A percentile compares a stretch with the other conserved stretches of the same genome.
Conservation (phyloP, 2,113 vertebrate genomes). For the Psettodes erumei region DNA sequence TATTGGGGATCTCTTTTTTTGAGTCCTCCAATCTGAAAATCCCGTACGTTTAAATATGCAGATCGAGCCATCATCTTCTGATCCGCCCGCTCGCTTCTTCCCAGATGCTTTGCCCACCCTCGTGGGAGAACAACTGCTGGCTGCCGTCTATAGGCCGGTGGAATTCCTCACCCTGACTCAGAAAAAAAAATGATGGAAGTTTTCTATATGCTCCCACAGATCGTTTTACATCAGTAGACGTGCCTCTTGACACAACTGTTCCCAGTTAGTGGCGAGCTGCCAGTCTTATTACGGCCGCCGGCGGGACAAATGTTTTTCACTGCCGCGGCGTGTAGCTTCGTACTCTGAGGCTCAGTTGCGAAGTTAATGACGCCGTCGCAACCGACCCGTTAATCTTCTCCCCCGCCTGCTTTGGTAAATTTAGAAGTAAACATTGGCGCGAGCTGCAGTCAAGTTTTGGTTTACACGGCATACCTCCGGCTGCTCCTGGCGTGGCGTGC, state of each 20-base stretch:
- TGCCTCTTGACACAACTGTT: slow-evolving; percentile 78
- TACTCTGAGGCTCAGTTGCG: slow-evolving; percentile 36
- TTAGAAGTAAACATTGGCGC: slow-evolving; percentile 21
- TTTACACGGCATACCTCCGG: neutral
- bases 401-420: slow-evolving; percentile 21
- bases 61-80: slow-evolving; percentile 50
- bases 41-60: slow-evolving; percentile 59
- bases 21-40: slow-evolving; percentile 54
- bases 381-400: slow-evolving; percentile 19
- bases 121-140: slow-evolving; percentile 79
- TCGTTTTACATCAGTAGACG: slow-evolving; percentile 78
- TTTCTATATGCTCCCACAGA: slow-evolving; percentile 74
- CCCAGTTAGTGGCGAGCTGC: slow-evolving; percentile 70
- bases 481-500: slow-evolving; percentile 13
- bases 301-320: slow-evolving; percentile 71
- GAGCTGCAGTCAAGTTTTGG: neutral
- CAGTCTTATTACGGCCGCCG: slow-evolving; percentile 65
- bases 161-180: slow-evolving; percentile 69
- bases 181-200: slow-evolving; percentile 65
- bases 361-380: slow-evolving; percentile 46
- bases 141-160: slow-evolving; percentile 62
- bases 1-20: slow-evolving; percentile 53
- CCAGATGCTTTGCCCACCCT: slow-evolving; percentile 66
- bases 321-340: slow-evolving; percentile 53
- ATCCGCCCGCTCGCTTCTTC: slow-evolving; percentile 49